Evolutionary conservation across 2,113 vertebrate genomes (phyloP).

Genomic region (Bambusicola thoracicus): DNA sequence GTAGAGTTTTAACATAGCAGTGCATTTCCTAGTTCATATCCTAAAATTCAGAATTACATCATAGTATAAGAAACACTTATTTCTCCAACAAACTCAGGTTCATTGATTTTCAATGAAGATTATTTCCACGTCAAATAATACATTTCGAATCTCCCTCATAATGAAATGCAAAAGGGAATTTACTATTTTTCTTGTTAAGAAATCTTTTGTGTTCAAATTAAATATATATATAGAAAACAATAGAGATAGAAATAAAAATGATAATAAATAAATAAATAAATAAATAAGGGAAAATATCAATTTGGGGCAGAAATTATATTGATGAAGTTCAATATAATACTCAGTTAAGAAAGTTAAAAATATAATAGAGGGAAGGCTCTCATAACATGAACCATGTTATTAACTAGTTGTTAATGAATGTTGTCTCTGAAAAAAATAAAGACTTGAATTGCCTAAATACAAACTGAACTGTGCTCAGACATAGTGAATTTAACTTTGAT

Average conservation of each 20-base stretch:
- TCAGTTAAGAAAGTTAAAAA: not conserved
- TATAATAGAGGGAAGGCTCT: not conserved
- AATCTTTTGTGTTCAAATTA: not conserved
- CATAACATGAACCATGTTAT: not conserved
- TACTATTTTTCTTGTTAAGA: not conserved
- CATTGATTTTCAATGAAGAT: not conserved
- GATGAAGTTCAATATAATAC: not conserved
- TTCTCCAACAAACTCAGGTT: not conserved
- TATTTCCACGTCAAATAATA: not conserved
- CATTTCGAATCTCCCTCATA: conserved; percentile 9
- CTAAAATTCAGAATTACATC: conserved; percentile 39
- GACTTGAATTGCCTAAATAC: not conserved
- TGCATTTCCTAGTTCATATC: conserved; percentile 31
- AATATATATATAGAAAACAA: too few species aligned
- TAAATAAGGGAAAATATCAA: not conserved
- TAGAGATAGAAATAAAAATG: not conserved
- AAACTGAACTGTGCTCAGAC: not conserved
- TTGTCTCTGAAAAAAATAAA: not conserved
- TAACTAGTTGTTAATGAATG: not conserved
- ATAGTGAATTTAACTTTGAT: conserved; percentile 9
- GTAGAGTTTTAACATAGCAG: conserved; percentile 13
- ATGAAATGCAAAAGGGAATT: not conserved
- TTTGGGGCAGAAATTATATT: not conserved
- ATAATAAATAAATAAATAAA: not conserved
- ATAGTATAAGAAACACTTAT: conserved; percentile 41